These are phyloP conservation scores for Alviniconcha marisindica DNA, from an alignment of 1,140 invertebrate species.

Conservation along the genomic window DNA sequence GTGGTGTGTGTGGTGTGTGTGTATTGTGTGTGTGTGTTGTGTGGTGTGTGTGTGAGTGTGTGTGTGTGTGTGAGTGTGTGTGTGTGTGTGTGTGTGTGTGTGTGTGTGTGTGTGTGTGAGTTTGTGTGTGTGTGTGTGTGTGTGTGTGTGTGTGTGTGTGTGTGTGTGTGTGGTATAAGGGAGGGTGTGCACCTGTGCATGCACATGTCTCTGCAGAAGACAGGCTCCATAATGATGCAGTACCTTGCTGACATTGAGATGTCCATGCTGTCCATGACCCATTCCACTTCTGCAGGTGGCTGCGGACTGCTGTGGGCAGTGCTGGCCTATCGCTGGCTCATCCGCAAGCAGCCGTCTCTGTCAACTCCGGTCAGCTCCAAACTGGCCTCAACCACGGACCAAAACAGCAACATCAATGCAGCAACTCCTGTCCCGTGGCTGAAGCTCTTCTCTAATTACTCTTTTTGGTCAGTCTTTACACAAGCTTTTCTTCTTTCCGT, in stretches of 20 bases:
- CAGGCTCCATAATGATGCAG: too few relatives aligned
- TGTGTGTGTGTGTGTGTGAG: background rate
- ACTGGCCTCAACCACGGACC: background rate
- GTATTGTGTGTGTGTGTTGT: background rate
- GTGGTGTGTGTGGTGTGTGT: constrained; percentile 10
- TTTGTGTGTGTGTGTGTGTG: too few relatives aligned
- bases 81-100: background rate
- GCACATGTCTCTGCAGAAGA: too few relatives aligned
- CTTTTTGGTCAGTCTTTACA: constrained; percentile 78
- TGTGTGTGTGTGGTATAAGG: too few relatives aligned
- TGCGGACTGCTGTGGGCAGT: constrained; percentile 14
- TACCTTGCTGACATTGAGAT: too few relatives aligned
- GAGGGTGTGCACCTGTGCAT: too few relatives aligned
- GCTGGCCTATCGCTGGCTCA: background rate
- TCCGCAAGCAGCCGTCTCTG: background rate
- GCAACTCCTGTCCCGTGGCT: constrained; percentile 78
- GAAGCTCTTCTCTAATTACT: constrained; percentile 78
- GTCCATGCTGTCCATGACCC: too few relatives aligned
- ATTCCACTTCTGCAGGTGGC: background rate
- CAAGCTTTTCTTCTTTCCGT: background rate
- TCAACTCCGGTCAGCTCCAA: background rate
- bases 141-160: background rate
- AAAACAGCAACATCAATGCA: background rate
- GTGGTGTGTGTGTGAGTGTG: background rate
- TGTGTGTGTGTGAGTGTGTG: background rate